phyloP scores from a whole-genome alignment of 2,113 vertebrate species.

The Notarius quadriscutis region DNA sequence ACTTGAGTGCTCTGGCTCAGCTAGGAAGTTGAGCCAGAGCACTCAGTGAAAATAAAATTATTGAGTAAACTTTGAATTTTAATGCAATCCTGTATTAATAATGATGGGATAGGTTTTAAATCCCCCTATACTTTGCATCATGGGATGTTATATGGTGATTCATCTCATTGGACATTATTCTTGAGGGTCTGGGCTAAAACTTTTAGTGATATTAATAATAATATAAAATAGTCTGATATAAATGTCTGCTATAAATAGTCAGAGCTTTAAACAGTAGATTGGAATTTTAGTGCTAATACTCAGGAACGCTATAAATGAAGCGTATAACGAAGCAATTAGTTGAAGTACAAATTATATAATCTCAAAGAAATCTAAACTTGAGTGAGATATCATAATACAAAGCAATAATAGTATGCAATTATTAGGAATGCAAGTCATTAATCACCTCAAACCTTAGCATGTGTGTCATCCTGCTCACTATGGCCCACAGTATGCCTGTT shows the following conservation, averaged over 20 bases:
- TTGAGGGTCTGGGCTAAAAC: no score
- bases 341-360: no score
- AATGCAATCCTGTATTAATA: not conserved
- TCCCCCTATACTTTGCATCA: not conserved
- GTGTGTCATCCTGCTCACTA: not conserved
- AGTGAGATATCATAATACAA: not conserved
- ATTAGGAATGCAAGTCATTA: not conserved
- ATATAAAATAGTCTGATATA: no score
- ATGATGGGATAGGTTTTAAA: not conserved
- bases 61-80: not conserved
- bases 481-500: not conserved
- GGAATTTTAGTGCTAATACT: not conserved
- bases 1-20: no score
- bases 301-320: no score
- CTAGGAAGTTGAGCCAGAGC: not conserved
- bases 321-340: no score
- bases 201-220: not conserved
- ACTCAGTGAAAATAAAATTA: no score
- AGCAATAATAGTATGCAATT: not conserved
- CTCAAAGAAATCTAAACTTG: no score
- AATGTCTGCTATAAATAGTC: not conserved
- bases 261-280: not conserved
- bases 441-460: not conserved
- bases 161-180: not conserved
- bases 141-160: not conserved